Conservation (phyloP, 2,888 invertebrate species). For the Germaria angustata region DNA sequence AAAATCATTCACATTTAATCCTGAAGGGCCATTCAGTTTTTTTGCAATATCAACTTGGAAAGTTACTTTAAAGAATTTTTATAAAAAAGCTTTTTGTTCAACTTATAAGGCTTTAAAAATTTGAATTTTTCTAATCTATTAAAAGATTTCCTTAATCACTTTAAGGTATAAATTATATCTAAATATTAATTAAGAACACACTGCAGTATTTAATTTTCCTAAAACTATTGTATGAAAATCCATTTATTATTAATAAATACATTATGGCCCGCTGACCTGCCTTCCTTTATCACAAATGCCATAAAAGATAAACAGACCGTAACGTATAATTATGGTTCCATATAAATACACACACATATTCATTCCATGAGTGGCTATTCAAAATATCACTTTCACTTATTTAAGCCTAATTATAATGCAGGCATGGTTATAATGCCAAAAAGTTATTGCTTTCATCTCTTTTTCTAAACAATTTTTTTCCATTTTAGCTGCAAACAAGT, state of each 20-base stretch:
- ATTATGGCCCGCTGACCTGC: neutral
- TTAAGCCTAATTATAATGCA: slow-evolving; percentile 61
- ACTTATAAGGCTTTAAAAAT: too few species aligned
- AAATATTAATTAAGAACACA: too few species aligned
- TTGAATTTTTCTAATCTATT: too few species aligned
- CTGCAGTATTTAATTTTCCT: slow-evolving; percentile 13
- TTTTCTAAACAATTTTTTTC: neutral
- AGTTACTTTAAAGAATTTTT: too few species aligned
- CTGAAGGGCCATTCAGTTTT: too few species aligned
- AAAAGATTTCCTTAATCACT: too few species aligned
- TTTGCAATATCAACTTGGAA: too few species aligned
- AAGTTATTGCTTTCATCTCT: neutral
- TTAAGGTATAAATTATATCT: too few species aligned
- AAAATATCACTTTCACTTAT: slow-evolving; percentile 46
- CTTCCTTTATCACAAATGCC: neutral
- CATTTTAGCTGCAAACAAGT: slow-evolving; percentile 43
- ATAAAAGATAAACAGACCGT: neutral
- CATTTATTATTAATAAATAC: neutral
- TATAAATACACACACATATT: too few species aligned
- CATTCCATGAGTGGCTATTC: neutral
- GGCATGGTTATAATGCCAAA: slow-evolving; percentile 34
- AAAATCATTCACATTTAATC: too few species aligned
- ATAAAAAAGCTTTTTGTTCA: too few species aligned
- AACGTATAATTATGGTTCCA: neutral
- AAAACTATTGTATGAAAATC: neutral